phyloP scores from a whole-genome alignment of 2,113 vertebrate species.

The Tachysurus vachellii region DNA sequence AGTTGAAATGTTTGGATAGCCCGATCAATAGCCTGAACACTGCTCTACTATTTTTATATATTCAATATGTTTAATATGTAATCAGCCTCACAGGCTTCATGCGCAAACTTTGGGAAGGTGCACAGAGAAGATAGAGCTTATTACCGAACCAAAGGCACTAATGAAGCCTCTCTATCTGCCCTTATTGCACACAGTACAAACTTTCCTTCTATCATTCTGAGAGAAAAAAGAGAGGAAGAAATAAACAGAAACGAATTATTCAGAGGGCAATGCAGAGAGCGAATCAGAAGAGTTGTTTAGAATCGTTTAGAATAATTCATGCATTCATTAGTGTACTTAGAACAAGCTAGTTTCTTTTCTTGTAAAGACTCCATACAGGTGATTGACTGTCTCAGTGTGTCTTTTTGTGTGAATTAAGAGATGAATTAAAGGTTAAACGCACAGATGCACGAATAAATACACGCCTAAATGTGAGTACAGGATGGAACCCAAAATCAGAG shows the following conservation, averaged over 20 bases:
- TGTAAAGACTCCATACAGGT: slow-evolving; percentile 18
- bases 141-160: slow-evolving; percentile 57
- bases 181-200: slow-evolving; percentile 43
- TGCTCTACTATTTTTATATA: slow-evolving; percentile 29
- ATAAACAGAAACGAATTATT: slow-evolving; percentile 31
- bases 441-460: slow-evolving; percentile 55
- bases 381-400: not conserved
- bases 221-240: not conserved
- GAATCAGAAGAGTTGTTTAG: not conserved
- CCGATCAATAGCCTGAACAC: slow-evolving; percentile 57
- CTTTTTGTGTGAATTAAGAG: not conserved
- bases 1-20: slow-evolving; percentile 67
- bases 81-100: slow-evolving; percentile 67
- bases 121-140: slow-evolving; percentile 69
- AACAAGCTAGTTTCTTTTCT: not conserved
- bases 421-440: slow-evolving; percentile 50
- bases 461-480: slow-evolving; percentile 15
- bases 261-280: not conserved
- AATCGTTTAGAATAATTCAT: not conserved
- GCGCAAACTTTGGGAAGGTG: slow-evolving; percentile 70
- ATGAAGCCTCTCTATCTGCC: slow-evolving; percentile 46
- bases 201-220: slow-evolving; percentile 36
- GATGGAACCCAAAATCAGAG: slow-evolving; percentile 35
- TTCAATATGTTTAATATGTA: slow-evolving; percentile 55
- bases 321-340: slow-evolving; percentile 3